These are phyloP conservation scores for Ectropis crepuscularia DNA, from an alignment of 2,888 invertebrate species.

Conservation along the genomic window DNA sequence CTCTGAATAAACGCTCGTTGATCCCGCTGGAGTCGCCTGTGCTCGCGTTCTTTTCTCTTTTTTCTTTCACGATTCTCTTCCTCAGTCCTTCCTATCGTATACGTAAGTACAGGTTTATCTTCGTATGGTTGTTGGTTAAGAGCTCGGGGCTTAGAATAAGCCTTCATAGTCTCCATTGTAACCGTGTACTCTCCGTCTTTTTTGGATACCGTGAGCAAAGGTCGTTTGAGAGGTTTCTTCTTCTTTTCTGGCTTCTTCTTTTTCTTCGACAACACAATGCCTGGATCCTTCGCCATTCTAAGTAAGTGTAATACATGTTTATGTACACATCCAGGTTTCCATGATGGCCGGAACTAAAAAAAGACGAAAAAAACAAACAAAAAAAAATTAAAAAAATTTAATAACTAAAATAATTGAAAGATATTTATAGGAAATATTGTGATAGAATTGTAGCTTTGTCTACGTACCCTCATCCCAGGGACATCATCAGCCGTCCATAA, in stretches of 20 bases:
- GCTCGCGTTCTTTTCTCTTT: conserved; percentile 68
- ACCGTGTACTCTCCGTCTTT: conserved; percentile 75
- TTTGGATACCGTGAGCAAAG: conserved; percentile 71
- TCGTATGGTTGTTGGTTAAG: conserved; percentile 75
- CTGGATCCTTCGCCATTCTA: conserved; percentile 70
- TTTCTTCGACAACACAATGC: conserved; percentile 63
- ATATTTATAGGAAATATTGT: neutral
- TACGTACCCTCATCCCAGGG: conserved; percentile 71
- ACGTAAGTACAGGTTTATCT: conserved; percentile 70
- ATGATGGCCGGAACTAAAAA: conserved; percentile 73
- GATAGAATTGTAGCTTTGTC: too few species aligned
- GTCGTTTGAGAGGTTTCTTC: conserved; percentile 68
- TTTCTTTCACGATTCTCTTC: conserved; percentile 71
- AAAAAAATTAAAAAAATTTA: conserved; percentile 5
- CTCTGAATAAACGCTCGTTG: conserved; percentile 74
- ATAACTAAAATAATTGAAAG: conserved; percentile 2
- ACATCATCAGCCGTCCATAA: conserved; percentile 74
- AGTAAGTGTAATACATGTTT: conserved; percentile 71
- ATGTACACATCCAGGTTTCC: conserved; percentile 77
- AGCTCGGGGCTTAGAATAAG: conserved; percentile 62
- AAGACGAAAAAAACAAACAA: conserved; percentile 50
- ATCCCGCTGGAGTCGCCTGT: conserved; percentile 68
- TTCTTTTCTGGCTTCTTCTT: conserved; percentile 59
- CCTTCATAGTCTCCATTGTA: conserved; percentile 78
- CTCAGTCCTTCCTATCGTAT: conserved; percentile 74